These are phyloP conservation scores for Pelmatolapia mariae DNA, from an alignment of 2,113 vertebrate species.

Conservation along the genomic window DNA sequence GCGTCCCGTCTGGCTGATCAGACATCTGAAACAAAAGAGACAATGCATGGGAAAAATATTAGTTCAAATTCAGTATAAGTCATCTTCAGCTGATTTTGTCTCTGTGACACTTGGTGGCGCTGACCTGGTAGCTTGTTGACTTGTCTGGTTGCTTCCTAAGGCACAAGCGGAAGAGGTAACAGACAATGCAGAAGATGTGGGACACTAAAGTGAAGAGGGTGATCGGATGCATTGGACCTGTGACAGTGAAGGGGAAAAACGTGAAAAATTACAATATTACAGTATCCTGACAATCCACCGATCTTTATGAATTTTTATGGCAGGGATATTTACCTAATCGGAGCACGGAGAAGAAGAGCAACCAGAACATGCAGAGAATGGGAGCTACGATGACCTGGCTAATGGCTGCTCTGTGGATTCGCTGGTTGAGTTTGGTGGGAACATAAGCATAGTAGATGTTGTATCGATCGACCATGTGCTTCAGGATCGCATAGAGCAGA, in stretches of 20 bases:
- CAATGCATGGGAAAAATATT: not conserved
- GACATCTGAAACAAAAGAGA: slow-evolving; percentile 76
- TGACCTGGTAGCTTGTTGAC: slow-evolving; percentile 82
- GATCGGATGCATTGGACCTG: slow-evolving; percentile 82
- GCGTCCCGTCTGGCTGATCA: slow-evolving; percentile 79
- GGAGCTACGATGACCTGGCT: slow-evolving; percentile 88
- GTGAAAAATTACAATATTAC: not conserved
- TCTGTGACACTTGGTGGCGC: not conserved
- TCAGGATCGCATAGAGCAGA: slow-evolving; percentile 89
- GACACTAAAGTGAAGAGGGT: slow-evolving; percentile 84
- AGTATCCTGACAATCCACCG: not conserved
- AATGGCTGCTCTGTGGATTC: slow-evolving; percentile 84
- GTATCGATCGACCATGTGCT: slow-evolving; percentile 94
- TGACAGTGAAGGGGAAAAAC: not conserved
- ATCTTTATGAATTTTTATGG: not conserved
- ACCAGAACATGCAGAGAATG: slow-evolving; percentile 91
- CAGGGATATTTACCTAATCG: slow-evolving; percentile 76
- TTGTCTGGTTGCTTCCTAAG: slow-evolving; percentile 79
- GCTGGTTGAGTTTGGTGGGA: slow-evolving; percentile 89
- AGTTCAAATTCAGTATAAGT: not conserved
- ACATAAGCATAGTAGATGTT: slow-evolving; percentile 96
- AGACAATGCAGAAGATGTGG: slow-evolving; percentile 75
- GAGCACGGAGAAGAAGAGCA: slow-evolving; percentile 94
- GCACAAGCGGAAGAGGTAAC: slow-evolving; percentile 80
- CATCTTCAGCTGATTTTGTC: not conserved